Base-by-base conservation (phyloP, 2,113 vertebrate species). In the Gavialis gangeticus region DNA sequence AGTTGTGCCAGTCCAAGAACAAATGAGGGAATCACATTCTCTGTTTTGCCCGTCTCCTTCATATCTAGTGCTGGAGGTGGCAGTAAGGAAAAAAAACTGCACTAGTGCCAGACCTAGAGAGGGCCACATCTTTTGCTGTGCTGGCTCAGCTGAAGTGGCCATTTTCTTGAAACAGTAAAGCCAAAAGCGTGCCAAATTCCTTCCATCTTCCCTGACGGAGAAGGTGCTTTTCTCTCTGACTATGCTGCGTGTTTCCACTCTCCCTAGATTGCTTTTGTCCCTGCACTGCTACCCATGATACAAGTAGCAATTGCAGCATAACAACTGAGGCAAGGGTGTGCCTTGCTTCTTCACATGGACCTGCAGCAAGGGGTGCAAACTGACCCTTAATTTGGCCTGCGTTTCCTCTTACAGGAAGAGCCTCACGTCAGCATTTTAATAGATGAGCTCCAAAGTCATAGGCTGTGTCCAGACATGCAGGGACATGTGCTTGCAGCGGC, bases 81-180 rank as follows among this genome's bases (percentile, higher is more conserved):
- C 46, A 82, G 75, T 4, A 75, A 10, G 19, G 56, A 56, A 71
- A 34, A 76, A 82, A 5, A 18, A 0, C 1, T 12, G 37, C 67
- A 60, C 54, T n/a, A 57, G 12, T 67, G 46, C 46, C 46, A 46
- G 7, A 46, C 46, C 46, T 46, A 55, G 82, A 85, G 46, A 16
- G 3, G 8, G 46, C 46, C 46, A 30, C 17, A 56, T 0, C 0
- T 9, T 21, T 79, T 73, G 54, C 15, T 73, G 3, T 2, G 25
- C 25, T 81, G 12, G 57, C 58, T 73, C 5, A 77, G 58, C 37
- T 37, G 19, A 22, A 22, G 54, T 37, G 22, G 7, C 5, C 60
- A 77, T 57, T 78, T 46, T 9, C 46, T 9, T n/a, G 18, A 82
- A 81, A 62, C 6, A 9, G 14, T 37, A 89, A 46, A 84, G 37